Evolutionary conservation across 2,888 invertebrate species (phyloP), one percentile per base, ranked within the genome.

Genomic region (Xestoiulus laeticollis): DNA sequence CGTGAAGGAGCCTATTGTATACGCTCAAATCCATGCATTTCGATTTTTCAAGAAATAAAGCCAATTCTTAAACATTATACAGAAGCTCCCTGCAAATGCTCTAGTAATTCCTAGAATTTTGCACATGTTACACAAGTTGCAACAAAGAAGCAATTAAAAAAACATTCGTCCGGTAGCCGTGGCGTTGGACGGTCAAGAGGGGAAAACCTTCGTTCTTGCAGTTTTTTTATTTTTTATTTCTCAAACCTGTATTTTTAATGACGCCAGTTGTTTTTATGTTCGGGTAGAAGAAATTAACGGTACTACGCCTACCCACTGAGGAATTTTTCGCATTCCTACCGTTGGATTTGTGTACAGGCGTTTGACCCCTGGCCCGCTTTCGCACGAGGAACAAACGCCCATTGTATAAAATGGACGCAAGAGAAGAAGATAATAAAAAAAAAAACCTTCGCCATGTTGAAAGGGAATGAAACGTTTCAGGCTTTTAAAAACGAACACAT

Each of bases 271-370:
- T 16, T 48, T 6, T 48, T 59, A 5, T n/a, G 2, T 12, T 59
- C 8, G n/a, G 59, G 59, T 19, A n/a, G 59, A n/a, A n/a, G n/a
- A n/a, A 59, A 59, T 59, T 59, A 59, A 59, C 59, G 59, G 59
- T 59, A 59, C 59, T n/a, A 6, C n/a, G n/a, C n/a, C 59, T n/a
- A 22, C n/a, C 59, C 59, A 59, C 59, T n/a, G 59, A 59, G 4
- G 59, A 19, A 59, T 59, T 59, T n/a, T 14, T 59, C n/a, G 59
- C 59, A 59, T 59, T 59, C 59, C 59, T 19, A n/a, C 4, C 59
- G 59, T 59, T n/a, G 59, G 59, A 59, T 59, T 59, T 59, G n/a
- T n/a, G 59, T n/a, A n/a, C 59, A 59, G 59, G 59, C 59, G 59
- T 59, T 59, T 59, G 59, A 59, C 59, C 59, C 59, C 59, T 59